Evolutionary conservation across 2,888 invertebrate species (phyloP), one percentile per base, ranked within the genome.

Genomic region (Stomorhina lunata): DNA sequence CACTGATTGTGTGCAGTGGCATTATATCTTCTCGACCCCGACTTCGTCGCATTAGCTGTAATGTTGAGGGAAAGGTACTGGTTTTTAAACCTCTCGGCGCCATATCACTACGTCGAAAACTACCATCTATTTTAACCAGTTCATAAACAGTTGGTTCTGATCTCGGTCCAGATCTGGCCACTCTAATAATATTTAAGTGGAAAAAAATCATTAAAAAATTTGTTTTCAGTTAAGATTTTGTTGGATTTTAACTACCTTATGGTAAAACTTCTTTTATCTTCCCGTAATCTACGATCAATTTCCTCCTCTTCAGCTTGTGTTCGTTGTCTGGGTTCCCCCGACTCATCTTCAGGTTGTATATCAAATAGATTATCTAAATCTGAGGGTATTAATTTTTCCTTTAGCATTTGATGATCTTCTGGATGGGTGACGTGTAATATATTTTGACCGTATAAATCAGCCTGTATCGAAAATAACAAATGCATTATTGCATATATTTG

Each of bases 381-480:
- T 34, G 89, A 91, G 1, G 93, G 93, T 89, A 92, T 92, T 80
- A 96, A 91, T 86, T 95, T 94, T 63, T 93, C 93, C 63, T 93
- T 93, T 68, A 98, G 92, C 86, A 94, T 93, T 55, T 94, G 94
- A 86, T 95, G 95, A 91, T 98, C 95, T 88, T 95, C 93, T n/a
- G 94, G 92, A 91, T 96, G 95, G 48, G 96, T 93, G 90, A 96
- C 95, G 87, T 95, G 94, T 92, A 95, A 95, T 90, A 98, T 90
- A 86, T 94, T 96, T 91, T 95, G 95, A 15, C 95, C 96, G 89
- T 97, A 93, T 85, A 97, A 92, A 90, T 98, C 97, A 87, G 95
- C 94, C 95, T 97, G 93, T 1, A 69, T 79, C 32, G 12, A 66
- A 45, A 48, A 53, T 50, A 10, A 29, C n/a, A n/a, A n/a, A n/a